Evolutionary conservation across 2,113 vertebrate species (phyloP).

Genomic region (Anoura caudifer): DNA sequence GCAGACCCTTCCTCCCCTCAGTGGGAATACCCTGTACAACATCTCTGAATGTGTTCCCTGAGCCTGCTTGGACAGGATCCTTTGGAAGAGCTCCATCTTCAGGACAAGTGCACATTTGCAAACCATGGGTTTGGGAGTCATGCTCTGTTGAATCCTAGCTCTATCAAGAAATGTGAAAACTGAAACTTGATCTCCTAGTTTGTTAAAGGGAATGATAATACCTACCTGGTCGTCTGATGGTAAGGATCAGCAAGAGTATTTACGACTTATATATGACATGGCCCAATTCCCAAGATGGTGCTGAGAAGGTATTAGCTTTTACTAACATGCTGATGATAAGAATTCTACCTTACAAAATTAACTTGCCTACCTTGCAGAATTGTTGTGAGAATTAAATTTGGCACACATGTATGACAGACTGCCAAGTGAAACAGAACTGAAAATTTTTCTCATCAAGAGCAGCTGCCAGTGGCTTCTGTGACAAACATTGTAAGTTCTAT

Average conservation of each 20-base stretch:
- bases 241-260: not conserved
- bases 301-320: not conserved
- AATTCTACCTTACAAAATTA: not conserved
- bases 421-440: not conserved
- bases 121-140: not conserved
- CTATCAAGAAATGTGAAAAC: not conserved
- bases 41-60: not conserved
- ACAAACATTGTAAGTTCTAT: not conserved
- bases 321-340: not conserved
- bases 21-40: not conserved
- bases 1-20: fast-evolving
- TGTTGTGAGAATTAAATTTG: not conserved
- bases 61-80: not conserved
- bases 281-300: not conserved
- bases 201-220: not conserved
- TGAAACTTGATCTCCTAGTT: not conserved
- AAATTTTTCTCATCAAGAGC: not conserved
- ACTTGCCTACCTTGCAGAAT: not conserved
- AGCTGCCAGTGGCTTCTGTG: not conserved
- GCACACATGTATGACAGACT: not conserved
- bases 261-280: not conserved
- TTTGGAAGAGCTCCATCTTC: not conserved
- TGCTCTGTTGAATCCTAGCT: not conserved
- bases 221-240: not conserved
- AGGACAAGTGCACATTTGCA: not conserved